Evolutionary conservation across 2,113 vertebrate species (phyloP).

Genomic region (Pseudois nayaur): DNA sequence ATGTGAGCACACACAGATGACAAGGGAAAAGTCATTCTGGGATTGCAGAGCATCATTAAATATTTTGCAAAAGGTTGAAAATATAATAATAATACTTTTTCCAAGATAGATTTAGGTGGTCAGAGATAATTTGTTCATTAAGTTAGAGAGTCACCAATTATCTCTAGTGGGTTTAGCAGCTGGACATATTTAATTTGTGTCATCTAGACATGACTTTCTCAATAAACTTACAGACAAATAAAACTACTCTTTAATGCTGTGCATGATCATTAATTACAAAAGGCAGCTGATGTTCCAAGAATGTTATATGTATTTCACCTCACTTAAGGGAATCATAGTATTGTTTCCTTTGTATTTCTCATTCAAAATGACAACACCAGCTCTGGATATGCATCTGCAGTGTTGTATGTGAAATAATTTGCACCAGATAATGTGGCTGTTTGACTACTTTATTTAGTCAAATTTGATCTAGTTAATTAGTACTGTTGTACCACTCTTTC

Average conservation of each 20-base stretch:
- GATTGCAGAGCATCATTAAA: background rate
- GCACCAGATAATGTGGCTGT: constrained; percentile 23
- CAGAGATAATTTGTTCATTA: constrained; percentile 15
- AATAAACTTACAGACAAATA: constrained; percentile 15
- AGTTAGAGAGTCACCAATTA: background rate
- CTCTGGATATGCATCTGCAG: background rate
- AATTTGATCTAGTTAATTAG: constrained; percentile 38
- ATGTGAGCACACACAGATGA: background rate
- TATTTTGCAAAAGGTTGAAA: background rate
- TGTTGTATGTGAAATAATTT: constrained; percentile 3
- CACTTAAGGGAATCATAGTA: constrained; percentile 19
- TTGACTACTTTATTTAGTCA: background rate
- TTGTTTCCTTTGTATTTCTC: constrained; percentile 25
- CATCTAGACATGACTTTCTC: background rate
- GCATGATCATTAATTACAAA: constrained; percentile 34
- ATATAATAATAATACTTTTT: background rate
- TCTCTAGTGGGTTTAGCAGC: background rate
- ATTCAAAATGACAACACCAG: background rate
- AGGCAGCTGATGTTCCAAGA: constrained; percentile 27
- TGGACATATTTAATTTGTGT: constrained; percentile 14
- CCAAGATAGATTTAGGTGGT: background rate
- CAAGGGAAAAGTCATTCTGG: background rate
- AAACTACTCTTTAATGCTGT: background rate
- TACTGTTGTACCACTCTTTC: background rate
- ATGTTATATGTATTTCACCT: background rate